These are phyloP conservation scores for Delphinus delphis DNA, from an alignment of 2,113 vertebrate species.

Conservation along the genomic window DNA sequence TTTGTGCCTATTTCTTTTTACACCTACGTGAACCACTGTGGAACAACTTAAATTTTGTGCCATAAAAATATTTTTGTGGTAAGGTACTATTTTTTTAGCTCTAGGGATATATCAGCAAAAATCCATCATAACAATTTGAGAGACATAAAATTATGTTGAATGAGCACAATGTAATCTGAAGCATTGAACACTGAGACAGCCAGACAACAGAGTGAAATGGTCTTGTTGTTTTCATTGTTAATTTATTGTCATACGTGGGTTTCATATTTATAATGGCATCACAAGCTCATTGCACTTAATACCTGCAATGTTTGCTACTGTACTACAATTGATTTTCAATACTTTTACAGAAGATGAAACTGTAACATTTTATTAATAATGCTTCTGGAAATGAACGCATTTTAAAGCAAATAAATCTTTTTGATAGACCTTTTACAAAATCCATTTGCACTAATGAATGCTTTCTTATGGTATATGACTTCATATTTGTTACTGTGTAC, in stretches of 20 bases:
- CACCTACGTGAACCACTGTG: slow-evolving; percentile 82
- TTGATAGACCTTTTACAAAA: slow-evolving; percentile 91
- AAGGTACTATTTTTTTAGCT: slow-evolving; percentile 86
- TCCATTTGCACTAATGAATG: slow-evolving; percentile 89
- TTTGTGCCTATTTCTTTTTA: slow-evolving; percentile 84
- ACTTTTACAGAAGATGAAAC: slow-evolving; percentile 86
- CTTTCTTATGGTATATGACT: slow-evolving; percentile 88
- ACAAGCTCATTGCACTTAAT: slow-evolving; percentile 81
- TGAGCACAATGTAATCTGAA: slow-evolving; percentile 81
- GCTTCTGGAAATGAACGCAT: slow-evolving; percentile 85
- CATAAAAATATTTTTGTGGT: slow-evolving; percentile 88
- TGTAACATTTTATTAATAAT: slow-evolving; percentile 88
- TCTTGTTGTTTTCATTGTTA: slow-evolving; percentile 83
- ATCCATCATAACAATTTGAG: slow-evolving; percentile 75
- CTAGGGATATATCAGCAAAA: slow-evolving; percentile 78
- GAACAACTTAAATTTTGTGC: slow-evolving; percentile 85
- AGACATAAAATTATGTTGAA: slow-evolving; percentile 82
- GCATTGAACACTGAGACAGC: slow-evolving; percentile 77
- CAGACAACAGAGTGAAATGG: slow-evolving; percentile 75
- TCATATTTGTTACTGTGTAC: slow-evolving; percentile 88
- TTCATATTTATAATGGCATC: slow-evolving; percentile 82
- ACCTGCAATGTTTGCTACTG: slow-evolving; percentile 81
- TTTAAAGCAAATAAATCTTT: slow-evolving; percentile 89
- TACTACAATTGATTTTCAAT: slow-evolving; percentile 78
- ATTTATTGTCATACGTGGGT: slow-evolving; percentile 83